phyloP scores from a whole-genome alignment of 2,113 vertebrate genomes.

The Bothrops jararaca region DNA sequence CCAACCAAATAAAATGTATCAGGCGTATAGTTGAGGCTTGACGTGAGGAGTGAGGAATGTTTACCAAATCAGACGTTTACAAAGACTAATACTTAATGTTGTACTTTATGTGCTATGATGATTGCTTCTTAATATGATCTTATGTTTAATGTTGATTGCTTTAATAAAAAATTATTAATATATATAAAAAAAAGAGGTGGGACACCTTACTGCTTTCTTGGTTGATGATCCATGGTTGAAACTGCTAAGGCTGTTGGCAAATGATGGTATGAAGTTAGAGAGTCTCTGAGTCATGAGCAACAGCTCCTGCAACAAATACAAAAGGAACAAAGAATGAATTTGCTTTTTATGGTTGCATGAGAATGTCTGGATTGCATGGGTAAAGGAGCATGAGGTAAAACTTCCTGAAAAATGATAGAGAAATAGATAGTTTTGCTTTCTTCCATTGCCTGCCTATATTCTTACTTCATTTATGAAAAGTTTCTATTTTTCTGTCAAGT shows the following conservation, averaged over 20 bases:
- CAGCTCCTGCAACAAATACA: slow-evolving; percentile 5
- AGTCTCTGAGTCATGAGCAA: slow-evolving; percentile 9
- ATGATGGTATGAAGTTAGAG: slow-evolving; percentile 19
- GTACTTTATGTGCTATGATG: no score
- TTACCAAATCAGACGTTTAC: no score
- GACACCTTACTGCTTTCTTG: not conserved
- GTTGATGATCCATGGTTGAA: slow-evolving; percentile 8
- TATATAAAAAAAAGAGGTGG: slow-evolving; percentile 19
- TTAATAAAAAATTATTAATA: no score
- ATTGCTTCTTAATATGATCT: no score
- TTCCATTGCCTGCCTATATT: not conserved
- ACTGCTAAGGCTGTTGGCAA: not conserved
- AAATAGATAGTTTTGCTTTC: not conserved
- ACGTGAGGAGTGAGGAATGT: no score
- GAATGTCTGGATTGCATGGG: not conserved
- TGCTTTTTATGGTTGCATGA: slow-evolving; percentile 16
- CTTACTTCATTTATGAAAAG: not conserved
- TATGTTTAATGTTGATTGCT: no score
- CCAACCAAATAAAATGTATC: no score
- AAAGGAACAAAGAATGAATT: not conserved
- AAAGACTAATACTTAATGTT: no score
- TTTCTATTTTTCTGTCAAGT: not conserved
- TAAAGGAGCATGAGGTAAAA: not conserved
- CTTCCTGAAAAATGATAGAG: not conserved
- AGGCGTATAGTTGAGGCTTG: no score